Evolutionary conservation across 2,888 invertebrate genomes (phyloP).

Genomic region (Sinelater perroti): DNA sequence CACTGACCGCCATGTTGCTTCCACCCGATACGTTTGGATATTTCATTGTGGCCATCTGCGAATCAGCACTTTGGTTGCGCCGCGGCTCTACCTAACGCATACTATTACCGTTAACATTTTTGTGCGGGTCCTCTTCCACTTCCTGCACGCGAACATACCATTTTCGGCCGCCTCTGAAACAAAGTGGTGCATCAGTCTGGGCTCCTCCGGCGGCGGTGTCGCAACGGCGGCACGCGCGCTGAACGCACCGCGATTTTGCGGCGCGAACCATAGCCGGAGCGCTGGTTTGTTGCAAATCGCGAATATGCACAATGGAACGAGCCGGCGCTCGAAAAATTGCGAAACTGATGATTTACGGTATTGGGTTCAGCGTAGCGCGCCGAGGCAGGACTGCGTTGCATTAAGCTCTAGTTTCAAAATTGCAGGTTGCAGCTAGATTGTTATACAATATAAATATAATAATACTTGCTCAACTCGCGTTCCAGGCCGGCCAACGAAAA

Average conservation of each 20-base stretch:
- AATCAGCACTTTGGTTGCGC: slow-evolving; percentile 32
- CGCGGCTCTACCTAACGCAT: slow-evolving; percentile 24
- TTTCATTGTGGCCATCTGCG: slow-evolving; percentile 60
- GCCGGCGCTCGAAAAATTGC: slow-evolving; percentile 19
- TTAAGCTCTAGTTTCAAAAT: neutral
- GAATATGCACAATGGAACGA: slow-evolving; percentile 24
- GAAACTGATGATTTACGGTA: slow-evolving; percentile 27
- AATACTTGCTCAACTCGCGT: too few relatives aligned
- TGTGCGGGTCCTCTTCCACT: slow-evolving; percentile 32
- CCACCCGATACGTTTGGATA: slow-evolving; percentile 59
- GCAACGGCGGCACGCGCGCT: too few relatives aligned
- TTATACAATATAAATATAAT: too few relatives aligned
- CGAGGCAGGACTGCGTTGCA: slow-evolving; percentile 7
- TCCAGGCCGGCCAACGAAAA: too few relatives aligned
- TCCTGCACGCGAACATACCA: slow-evolving; percentile 31
- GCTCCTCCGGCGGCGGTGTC: too few relatives aligned
- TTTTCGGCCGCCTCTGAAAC: slow-evolving; percentile 29
- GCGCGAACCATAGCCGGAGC: slow-evolving; percentile 38
- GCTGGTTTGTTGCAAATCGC: slow-evolving; percentile 34
- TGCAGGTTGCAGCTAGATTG: too few relatives aligned
- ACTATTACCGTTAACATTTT: slow-evolving; percentile 40
- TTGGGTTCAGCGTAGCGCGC: slow-evolving; percentile 18
- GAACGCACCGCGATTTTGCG: slow-evolving; percentile 43
- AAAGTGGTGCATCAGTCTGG: slow-evolving; percentile 25
- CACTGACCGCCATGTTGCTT: slow-evolving; percentile 57